A percentile compares a stretch with the other conserved stretches of the same genome.
Evolutionary conservation across 1,140 invertebrate genomes (phyloP).

Genomic region (Metaphire vulgaris): DNA sequence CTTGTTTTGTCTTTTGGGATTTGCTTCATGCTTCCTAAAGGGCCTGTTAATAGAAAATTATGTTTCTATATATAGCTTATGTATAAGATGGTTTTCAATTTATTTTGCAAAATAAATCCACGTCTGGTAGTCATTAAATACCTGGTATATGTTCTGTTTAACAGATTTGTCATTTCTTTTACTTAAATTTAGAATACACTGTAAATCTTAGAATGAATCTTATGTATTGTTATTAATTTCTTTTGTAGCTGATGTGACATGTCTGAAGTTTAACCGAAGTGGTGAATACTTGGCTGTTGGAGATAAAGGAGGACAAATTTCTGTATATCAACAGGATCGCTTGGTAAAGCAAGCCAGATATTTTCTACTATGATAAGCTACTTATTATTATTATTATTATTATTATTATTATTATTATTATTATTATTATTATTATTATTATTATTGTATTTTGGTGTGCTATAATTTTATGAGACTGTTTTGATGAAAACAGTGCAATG

Average conservation of each 20-base stretch:
- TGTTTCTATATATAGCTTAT: not conserved
- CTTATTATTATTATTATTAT: not conserved
- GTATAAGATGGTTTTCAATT: not conserved
- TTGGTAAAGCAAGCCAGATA: not conserved
- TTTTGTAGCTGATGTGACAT: slow-evolving; percentile 86
- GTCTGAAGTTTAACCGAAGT: slow-evolving; percentile 98
- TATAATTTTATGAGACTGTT: not conserved
- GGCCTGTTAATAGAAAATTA: not conserved
- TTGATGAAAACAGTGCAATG: not conserved
- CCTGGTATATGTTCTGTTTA: not conserved
- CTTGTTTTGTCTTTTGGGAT: too few relatives aligned
- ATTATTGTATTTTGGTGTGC: not conserved
- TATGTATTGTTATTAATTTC: not conserved
- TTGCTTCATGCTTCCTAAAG: too few relatives aligned
- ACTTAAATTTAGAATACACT: too few relatives aligned
- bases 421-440: too few relatives aligned
- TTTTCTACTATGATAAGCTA: not conserved
- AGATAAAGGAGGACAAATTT: slow-evolving; percentile 97
- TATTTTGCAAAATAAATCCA: not conserved
- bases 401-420: too few relatives aligned
- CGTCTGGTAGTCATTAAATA: not conserved
- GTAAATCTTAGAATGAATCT: too few relatives aligned
- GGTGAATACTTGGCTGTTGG: slow-evolving; percentile 97
- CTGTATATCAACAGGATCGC: slow-evolving; percentile 91
- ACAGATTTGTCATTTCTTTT: not conserved